Evolutionary conservation across 2,113 vertebrate species (phyloP).

Genomic region (Junco hyemalis): DNA sequence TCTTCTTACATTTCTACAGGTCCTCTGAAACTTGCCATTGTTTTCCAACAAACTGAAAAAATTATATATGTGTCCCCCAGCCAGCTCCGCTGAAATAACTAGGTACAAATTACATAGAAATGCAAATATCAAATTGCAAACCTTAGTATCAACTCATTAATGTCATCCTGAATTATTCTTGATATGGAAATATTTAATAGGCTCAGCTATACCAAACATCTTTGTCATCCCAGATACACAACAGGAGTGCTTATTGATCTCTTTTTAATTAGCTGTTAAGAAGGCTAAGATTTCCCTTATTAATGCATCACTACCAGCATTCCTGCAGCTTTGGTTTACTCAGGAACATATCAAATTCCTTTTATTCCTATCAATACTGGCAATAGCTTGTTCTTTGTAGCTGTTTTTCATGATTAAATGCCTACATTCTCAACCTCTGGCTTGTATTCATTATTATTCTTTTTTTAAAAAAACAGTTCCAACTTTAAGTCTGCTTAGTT

Average conservation of each 20-base stretch:
- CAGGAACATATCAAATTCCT: background rate
- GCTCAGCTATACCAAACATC: slow-evolving; percentile 10
- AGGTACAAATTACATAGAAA: background rate
- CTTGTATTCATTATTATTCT: background rate
- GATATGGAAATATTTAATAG: slow-evolving; percentile 11
- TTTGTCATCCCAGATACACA: background rate
- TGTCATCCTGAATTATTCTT: slow-evolving; percentile 29
- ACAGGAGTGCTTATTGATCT: slow-evolving; percentile 32
- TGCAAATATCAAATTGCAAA: background rate
- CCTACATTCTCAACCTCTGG: background rate
- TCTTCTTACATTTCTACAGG: background rate
- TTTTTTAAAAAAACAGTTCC: background rate
- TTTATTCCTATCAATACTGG: background rate
- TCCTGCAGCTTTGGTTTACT: slow-evolving; percentile 11
- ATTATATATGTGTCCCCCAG: background rate
- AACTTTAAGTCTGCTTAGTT: background rate
- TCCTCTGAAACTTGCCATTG: background rate
- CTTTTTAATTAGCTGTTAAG: slow-evolving; percentile 10
- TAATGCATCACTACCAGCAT: background rate
- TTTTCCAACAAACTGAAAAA: background rate
- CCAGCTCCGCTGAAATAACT: background rate
- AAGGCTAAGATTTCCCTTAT: background rate
- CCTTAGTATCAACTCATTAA: background rate
- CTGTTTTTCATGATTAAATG: background rate
- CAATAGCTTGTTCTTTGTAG: background rate